phyloP scores from a whole-genome alignment of 2,797 vertebrate genomes.

The Oreortyx pictus region DNA sequence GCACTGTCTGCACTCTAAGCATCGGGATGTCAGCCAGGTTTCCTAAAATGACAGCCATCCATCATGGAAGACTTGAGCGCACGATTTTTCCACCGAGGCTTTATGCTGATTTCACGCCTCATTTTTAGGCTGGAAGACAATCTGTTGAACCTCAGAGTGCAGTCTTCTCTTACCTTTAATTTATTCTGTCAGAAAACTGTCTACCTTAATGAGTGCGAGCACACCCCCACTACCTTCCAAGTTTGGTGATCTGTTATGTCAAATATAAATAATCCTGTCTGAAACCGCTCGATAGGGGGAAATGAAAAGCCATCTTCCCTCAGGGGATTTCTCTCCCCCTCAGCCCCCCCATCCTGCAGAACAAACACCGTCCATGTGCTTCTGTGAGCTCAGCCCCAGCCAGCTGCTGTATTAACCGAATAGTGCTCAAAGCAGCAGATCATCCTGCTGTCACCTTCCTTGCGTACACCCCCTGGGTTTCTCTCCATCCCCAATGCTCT shows the following conservation, averaged over 20 bases:
- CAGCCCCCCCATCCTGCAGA: background rate
- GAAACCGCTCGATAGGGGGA: slow-evolving; percentile 14
- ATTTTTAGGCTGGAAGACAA: slow-evolving; percentile 52
- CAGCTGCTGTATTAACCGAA: background rate
- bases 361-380: background rate
- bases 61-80: background rate
- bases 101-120: slow-evolving; percentile 54
- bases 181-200: slow-evolving; percentile 56
- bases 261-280: slow-evolving; percentile 69
- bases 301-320: slow-evolving; percentile 64
- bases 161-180: slow-evolving; percentile 66
- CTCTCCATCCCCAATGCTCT: background rate
- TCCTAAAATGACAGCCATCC: slow-evolving; percentile 33
- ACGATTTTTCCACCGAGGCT: background rate
- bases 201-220: slow-evolving; percentile 64
- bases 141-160: slow-evolving; percentile 61
- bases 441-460: background rate
- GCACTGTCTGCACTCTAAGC: background rate
- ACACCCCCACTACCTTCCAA: slow-evolving; percentile 69
- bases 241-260: slow-evolving; percentile 59
- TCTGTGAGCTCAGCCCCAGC: background rate
- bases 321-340: slow-evolving; percentile 43
- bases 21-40: background rate
- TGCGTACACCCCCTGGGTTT: accelerated
- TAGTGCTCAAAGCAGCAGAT: background rate